Evolutionary conservation across 2,113 vertebrate species (phyloP).

Genomic region (Gallinago jamesoni): DNA sequence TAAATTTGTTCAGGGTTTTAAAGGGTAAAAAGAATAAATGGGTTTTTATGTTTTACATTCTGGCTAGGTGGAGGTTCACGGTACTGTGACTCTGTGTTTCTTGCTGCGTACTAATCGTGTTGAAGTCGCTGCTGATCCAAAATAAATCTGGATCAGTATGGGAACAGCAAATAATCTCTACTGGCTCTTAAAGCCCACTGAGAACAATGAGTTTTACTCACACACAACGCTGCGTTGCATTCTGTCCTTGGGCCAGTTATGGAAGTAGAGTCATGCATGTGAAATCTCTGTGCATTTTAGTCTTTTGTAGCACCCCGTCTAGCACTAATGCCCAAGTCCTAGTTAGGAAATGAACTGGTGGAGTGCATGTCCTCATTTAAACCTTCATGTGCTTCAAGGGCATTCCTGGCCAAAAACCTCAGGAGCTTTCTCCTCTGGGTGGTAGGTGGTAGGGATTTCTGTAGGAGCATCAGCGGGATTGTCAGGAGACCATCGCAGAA

Average conservation of each 20-base stretch:
- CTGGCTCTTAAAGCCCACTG: slow-evolving; percentile 29
- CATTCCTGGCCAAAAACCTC: background rate
- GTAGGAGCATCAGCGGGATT: background rate
- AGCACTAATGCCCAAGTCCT: slow-evolving; percentile 21
- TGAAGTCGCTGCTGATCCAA: slow-evolving; percentile 52
- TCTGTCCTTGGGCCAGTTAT: background rate
- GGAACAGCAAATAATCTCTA: slow-evolving; percentile 57
- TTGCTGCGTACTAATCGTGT: background rate
- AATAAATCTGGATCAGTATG: slow-evolving; percentile 59
- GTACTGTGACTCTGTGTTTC: background rate
- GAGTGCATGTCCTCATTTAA: slow-evolving; percentile 32
- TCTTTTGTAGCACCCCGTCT: slow-evolving; percentile 7
- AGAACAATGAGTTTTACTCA: slow-evolving; percentile 57
- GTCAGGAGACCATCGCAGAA: background rate
- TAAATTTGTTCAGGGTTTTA: background rate
- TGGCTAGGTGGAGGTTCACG: background rate
- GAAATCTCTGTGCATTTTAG: slow-evolving; percentile 23
- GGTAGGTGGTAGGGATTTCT: background rate
- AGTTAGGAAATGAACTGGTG: slow-evolving; percentile 17
- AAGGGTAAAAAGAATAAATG: background rate
- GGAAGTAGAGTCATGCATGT: background rate
- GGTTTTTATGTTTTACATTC: background rate
- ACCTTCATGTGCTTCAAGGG: background rate
- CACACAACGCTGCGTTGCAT: background rate
- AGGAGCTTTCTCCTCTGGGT: background rate